A percentile compares a stretch with the other conserved stretches of the same genome.
Evolutionary conservation across 2,797 vertebrate genomes (phyloP).

Genomic region (Vipera ursinii): DNA sequence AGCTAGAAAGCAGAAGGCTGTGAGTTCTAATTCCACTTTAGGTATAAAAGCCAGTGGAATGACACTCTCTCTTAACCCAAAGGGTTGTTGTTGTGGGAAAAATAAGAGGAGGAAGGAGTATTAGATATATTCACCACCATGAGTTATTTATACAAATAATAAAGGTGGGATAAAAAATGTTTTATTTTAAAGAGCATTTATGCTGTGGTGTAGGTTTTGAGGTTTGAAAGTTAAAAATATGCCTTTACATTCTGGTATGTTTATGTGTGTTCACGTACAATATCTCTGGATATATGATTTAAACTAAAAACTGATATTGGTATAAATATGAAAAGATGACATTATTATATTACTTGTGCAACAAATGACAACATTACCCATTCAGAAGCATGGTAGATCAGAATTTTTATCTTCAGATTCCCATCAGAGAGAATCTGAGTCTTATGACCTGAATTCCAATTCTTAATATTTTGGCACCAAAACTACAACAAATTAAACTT

Average conservation of each 20-base stretch:
- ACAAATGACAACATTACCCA: background rate
- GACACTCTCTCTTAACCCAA: background rate
- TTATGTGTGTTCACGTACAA: background rate
- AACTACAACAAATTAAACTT: background rate
- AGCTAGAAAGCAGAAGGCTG: too few relatives aligned
- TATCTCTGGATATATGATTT: background rate
- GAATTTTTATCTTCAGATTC: background rate
- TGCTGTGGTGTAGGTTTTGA: background rate
- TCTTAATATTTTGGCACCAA: background rate
- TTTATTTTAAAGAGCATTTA: too few relatives aligned
- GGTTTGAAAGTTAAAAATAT: background rate
- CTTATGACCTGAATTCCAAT: background rate
- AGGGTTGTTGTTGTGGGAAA: background rate
- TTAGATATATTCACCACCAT: background rate
- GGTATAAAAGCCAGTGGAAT: background rate
- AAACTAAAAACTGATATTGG: background rate
- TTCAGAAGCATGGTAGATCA: background rate
- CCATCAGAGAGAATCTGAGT: background rate
- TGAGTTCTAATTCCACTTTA: background rate
- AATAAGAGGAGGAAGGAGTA: background rate
- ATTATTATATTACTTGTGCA: background rate
- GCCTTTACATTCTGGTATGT: background rate
- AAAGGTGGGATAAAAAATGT: too few relatives aligned
- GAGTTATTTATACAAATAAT: background rate
- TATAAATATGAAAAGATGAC: background rate